These are phyloP conservation scores for Eretmochelys imbricata DNA, from an alignment of 2,113 vertebrate genomes.

Conservation along the genomic window DNA sequence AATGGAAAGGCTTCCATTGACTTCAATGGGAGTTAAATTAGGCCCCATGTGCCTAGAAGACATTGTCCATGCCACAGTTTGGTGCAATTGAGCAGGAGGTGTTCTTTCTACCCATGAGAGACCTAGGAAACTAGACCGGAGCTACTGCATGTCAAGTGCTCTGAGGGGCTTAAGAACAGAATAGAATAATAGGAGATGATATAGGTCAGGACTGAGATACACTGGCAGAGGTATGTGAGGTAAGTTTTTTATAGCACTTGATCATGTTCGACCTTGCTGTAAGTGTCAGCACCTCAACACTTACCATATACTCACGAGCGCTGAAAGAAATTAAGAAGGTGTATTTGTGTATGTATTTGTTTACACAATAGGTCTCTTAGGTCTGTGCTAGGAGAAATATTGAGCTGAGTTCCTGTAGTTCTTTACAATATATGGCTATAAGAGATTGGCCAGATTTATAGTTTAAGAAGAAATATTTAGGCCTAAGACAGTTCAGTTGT, in stretches of 20 bases:
- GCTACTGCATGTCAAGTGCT: not conserved
- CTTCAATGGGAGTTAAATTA: not conserved
- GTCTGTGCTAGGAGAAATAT: not conserved
- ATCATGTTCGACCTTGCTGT: not conserved
- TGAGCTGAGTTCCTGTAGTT: not conserved
- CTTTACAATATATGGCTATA: not conserved
- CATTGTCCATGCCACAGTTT: not conserved
- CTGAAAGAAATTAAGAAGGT: not conserved
- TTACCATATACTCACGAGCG: not conserved
- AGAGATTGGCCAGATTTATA: constrained; percentile 65
- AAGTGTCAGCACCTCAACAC: not conserved
- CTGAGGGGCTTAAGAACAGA: not conserved
- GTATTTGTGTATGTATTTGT: not conserved
- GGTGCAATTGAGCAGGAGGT: not conserved
- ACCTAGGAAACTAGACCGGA: not conserved
- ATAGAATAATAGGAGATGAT: not conserved
- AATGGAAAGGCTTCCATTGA: not conserved
- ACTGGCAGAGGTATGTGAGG: not conserved
- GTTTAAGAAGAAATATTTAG: constrained; percentile 76
- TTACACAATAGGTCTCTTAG: not conserved
- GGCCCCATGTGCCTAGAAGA: not conserved
- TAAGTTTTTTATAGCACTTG: not conserved
- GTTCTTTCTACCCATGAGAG: not conserved
- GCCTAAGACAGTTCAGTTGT: constrained; percentile 76
- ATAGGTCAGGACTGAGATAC: not conserved